Conservation (phyloP, 2,797 vertebrate genomes). For the Platalea minor region DNA sequence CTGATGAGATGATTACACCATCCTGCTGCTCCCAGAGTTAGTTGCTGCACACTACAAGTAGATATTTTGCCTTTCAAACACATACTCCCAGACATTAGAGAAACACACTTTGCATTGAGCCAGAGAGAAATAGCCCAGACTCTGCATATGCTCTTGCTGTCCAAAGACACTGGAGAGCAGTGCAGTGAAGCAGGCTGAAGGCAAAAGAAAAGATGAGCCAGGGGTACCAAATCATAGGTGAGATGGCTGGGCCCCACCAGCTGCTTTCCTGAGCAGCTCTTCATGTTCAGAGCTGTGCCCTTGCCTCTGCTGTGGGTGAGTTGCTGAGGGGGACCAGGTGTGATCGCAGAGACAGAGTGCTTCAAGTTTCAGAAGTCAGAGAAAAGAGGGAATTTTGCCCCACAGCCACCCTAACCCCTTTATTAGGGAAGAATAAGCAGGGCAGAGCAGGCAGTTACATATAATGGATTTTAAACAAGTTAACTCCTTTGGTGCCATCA, state of each 20-base stretch:
- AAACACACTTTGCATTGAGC: background rate
- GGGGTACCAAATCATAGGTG: background rate
- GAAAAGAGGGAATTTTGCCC: background rate
- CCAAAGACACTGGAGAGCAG: background rate
- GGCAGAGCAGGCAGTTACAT: background rate
- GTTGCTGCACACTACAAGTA: background rate
- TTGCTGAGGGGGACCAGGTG: background rate
- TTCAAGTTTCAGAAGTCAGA: background rate
- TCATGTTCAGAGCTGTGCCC: background rate
- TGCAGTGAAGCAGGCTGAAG: background rate
- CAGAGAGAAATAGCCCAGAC: background rate
- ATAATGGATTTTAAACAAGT: background rate
- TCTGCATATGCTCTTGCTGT: fast-evolving
- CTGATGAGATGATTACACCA: background rate
- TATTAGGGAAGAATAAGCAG: background rate
- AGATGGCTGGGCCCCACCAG: fast-evolving
- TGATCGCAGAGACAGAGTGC: background rate
- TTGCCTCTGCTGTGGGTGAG: background rate
- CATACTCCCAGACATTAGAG: background rate
- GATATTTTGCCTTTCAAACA: background rate
- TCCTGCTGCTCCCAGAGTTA: background rate
- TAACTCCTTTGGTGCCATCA: background rate
- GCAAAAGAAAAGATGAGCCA: background rate
- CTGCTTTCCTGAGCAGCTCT: background rate
- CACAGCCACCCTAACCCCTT: background rate